Percentiles rank a stretch among this genome's conserved stretches.
These are phyloP conservation scores for Cavia aperea DNA, from an alignment of 2,113 vertebrate genomes.

Conservation along the genomic window DNA sequence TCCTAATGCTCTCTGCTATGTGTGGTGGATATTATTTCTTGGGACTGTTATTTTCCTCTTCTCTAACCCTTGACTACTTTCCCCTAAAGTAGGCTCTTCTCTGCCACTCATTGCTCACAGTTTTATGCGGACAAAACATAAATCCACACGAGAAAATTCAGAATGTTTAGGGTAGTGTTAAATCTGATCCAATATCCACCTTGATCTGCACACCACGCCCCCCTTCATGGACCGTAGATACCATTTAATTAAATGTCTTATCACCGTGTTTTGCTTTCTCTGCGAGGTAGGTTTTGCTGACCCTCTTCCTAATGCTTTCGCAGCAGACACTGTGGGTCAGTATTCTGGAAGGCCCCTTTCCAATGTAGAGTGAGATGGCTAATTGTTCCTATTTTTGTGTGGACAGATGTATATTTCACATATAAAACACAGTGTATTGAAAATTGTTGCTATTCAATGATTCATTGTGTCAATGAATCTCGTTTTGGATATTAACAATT, in stretches of 20 bases:
- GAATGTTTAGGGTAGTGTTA: not conserved
- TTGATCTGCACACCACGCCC: not conserved
- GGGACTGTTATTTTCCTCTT: not conserved
- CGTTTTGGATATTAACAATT: not conserved
- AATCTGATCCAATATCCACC: not conserved
- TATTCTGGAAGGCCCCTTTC: not conserved
- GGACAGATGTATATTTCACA: not conserved
- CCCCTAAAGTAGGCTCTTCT: not conserved
- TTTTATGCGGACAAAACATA: not conserved
- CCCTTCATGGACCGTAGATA: not conserved
- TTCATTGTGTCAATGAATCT: constrained; percentile 20
- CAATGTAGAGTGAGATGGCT: not conserved
- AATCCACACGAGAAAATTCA: not conserved
- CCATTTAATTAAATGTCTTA: not conserved
- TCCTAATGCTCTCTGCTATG: not conserved
- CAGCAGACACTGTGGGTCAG: not conserved
- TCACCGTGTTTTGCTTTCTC: not conserved
- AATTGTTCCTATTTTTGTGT: not conserved
- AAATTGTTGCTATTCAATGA: constrained; percentile 10
- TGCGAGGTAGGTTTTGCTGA: not conserved
- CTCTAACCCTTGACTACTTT: not conserved
- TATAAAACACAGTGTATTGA: not conserved
- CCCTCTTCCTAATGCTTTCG: not conserved
- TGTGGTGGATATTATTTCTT: not conserved
- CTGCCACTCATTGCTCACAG: not conserved